phyloP scores from a whole-genome alignment of 23 tunicate species.

The Halocynthia roretzi region DNA sequence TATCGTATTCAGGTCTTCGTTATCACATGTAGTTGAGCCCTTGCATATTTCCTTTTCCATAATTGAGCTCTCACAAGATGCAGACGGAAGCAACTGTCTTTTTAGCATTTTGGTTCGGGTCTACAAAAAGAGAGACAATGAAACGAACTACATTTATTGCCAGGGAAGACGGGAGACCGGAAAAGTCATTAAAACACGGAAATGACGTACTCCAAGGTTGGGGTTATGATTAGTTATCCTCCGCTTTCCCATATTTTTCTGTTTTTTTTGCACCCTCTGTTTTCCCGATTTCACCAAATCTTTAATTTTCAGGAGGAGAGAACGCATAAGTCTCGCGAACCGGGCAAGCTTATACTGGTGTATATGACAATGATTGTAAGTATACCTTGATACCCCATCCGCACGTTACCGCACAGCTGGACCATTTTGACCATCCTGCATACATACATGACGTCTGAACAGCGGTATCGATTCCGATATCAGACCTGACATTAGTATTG shows the following conservation, averaged over 20 bases:
- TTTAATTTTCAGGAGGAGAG: too few relatives aligned
- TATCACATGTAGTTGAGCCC: slow-evolving; percentile 37
- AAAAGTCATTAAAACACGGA: neutral
- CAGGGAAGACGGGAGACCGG: neutral
- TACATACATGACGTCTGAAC: slow-evolving; percentile 46
- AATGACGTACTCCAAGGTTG: neutral
- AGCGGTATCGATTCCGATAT: neutral
- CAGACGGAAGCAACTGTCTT: neutral
- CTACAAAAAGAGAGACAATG: slow-evolving; percentile 21
- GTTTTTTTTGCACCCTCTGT: too few relatives aligned
- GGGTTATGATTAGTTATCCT: too few relatives aligned
- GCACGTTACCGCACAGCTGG: slow-evolving; percentile 74
- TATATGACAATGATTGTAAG: too few relatives aligned
- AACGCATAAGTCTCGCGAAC: too few relatives aligned
- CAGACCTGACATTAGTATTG: neutral
- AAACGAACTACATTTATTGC: neutral
- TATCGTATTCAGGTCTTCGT: slow-evolving; percentile 32
- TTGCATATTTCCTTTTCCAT: slow-evolving; percentile 85
- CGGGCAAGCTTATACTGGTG: too few relatives aligned
- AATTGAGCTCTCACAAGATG: slow-evolving; percentile 26
- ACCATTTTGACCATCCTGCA: slow-evolving; percentile 81
- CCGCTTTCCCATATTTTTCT: too few relatives aligned
- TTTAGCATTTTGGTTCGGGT: slow-evolving; percentile 39
- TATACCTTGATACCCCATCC: slow-evolving; percentile 92
- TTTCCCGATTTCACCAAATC: too few relatives aligned